Percentiles rank a stretch among this genome's conserved stretches.
Conservation (phyloP, 2,888 invertebrate genomes). For the Nemurella pictetii region DNA sequence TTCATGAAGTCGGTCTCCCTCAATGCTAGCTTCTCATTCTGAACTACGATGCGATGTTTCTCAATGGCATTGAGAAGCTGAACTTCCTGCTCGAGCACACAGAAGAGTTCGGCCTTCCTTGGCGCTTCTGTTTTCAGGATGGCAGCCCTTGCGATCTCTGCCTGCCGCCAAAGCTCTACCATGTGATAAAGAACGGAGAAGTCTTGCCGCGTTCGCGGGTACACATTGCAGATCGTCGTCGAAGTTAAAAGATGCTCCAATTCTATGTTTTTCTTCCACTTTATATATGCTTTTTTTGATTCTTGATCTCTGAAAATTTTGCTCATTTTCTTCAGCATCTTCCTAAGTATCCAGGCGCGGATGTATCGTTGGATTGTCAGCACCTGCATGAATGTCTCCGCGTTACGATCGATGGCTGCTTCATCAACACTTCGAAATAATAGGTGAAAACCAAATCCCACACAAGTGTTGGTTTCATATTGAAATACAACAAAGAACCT, state of each 20-base stretch:
- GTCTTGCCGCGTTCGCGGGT: slow-evolving; percentile 66
- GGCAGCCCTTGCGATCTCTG: slow-evolving; percentile 66
- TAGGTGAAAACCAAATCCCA: too few relatives aligned
- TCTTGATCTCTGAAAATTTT: not conserved
- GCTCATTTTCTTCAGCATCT: not conserved
- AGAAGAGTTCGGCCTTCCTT: slow-evolving; percentile 69
- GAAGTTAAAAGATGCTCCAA: not conserved
- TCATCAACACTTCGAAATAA: too few relatives aligned
- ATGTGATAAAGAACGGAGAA: slow-evolving; percentile 73
- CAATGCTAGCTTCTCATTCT: slow-evolving; percentile 33
- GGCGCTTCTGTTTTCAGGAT: slow-evolving; percentile 67
- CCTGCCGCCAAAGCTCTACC: slow-evolving; percentile 69
- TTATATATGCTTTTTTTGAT: not conserved
- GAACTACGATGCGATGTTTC: slow-evolving; percentile 59
- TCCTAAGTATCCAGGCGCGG: slow-evolving; percentile 22
- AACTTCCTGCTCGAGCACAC: slow-evolving; percentile 73
- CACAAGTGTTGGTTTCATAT: too few relatives aligned
- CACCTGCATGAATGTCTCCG: not conserved
- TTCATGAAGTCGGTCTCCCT: slow-evolving; percentile 53
- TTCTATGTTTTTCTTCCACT: not conserved
- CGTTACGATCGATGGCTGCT: not conserved
- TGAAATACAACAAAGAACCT: too few relatives aligned
- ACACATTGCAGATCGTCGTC: not conserved
- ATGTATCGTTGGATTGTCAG: slow-evolving; percentile 28
- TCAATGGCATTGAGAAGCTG: slow-evolving; percentile 70